A percentile compares a stretch with the other conserved stretches of the same genome.
Evolutionary conservation across 2,888 invertebrate species (phyloP).

Genomic region (Dicroscelio sp.): DNA sequence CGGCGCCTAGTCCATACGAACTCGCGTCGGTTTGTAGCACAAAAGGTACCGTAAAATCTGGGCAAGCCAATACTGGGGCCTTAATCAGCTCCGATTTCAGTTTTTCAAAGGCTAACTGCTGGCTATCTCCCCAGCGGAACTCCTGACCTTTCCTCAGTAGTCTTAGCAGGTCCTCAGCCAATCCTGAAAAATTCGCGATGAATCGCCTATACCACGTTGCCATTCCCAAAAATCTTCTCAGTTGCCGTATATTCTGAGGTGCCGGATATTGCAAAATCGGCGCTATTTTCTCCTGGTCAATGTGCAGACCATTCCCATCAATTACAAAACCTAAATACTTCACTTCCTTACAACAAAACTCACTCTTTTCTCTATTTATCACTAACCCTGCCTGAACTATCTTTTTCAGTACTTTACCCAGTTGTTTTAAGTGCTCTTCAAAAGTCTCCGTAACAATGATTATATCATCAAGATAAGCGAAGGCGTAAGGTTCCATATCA

Average conservation of each 20-base stretch:
- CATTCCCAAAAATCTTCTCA: background rate
- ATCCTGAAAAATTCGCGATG: background rate
- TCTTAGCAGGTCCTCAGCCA: background rate
- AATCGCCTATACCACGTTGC: constrained; percentile 3
- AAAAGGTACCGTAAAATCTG: too few species aligned
- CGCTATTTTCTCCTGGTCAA: background rate
- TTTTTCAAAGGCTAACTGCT: background rate
- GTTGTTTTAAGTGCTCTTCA: too few species aligned
- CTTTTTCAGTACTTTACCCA: too few species aligned
- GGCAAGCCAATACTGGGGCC: constrained; percentile 69
- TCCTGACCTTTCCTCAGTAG: background rate
- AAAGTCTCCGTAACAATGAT: too few species aligned
- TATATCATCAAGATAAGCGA: too few species aligned
- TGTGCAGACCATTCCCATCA: background rate
- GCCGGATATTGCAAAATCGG: background rate
- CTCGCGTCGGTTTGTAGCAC: constrained; percentile 51
- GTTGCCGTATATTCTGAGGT: background rate
- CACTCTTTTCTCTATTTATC: background rate
- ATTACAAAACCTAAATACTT: constrained; percentile 1
- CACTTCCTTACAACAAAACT: constrained; percentile 3
- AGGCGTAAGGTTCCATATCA: too few species aligned
- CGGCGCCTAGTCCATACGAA: constrained; percentile 1
- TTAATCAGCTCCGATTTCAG: background rate
- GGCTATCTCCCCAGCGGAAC: background rate
- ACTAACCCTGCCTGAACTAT: too few species aligned